Evolutionary conservation across 2,113 vertebrate genomes (phyloP).

Genomic region (Channa argus): DNA sequence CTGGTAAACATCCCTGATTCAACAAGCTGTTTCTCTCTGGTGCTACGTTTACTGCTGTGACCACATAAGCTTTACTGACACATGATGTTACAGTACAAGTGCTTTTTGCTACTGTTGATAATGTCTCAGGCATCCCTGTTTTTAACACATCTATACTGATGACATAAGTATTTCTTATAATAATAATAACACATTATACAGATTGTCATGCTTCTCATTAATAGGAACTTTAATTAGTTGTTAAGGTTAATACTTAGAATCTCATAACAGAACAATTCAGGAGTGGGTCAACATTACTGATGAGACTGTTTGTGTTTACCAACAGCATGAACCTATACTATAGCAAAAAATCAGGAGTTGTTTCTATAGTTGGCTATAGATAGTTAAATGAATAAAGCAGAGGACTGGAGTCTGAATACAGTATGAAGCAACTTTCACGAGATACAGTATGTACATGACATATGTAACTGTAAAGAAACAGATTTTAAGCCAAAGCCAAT

Average conservation of each 20-base stretch:
- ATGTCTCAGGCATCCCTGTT: background rate
- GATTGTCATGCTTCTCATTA: background rate
- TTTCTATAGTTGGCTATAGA: no score
- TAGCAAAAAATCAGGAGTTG: no score
- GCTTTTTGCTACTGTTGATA: background rate
- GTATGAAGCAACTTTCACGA: no score
- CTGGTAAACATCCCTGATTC: conserved; percentile 34
- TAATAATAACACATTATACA: background rate
- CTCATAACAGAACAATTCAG: background rate
- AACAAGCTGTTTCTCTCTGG: conserved; percentile 30
- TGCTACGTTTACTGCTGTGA: conserved; percentile 8
- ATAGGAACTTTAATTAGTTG: background rate
- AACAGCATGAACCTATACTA: no score
- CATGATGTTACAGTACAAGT: conserved; percentile 29
- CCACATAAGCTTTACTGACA: conserved; percentile 38
- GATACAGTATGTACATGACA: no score
- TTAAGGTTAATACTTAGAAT: background rate
- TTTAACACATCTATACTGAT: background rate
- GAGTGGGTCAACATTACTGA: conserved; percentile 12
- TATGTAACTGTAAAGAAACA: no score
- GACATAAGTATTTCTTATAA: background rate
- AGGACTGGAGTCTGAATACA: no score
- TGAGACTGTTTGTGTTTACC: background rate
- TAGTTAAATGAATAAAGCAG: no score
- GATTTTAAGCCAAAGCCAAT: no score